These are phyloP conservation scores for Cichlasoma orientale DNA, from an alignment of 2,797 vertebrate genomes.

Conservation along the genomic window DNA sequence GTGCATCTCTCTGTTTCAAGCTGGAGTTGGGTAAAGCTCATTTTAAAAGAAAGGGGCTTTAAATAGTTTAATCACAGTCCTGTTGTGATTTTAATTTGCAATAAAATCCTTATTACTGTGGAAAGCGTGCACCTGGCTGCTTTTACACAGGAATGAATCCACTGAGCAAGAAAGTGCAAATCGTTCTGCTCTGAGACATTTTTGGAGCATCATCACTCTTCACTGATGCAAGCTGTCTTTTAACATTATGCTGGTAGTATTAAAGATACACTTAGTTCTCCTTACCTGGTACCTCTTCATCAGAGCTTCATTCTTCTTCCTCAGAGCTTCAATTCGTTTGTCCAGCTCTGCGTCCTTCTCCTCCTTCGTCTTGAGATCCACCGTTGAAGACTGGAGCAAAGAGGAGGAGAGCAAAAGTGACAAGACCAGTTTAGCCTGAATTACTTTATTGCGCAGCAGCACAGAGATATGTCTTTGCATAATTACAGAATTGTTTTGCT, in stretches of 20 bases:
- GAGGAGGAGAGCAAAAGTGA: not conserved
- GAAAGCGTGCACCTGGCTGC: not conserved
- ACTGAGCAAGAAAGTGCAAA: too few species aligned
- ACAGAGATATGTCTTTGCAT: too few species aligned
- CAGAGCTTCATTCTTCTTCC: constrained; percentile 92
- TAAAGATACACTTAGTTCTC: not conserved
- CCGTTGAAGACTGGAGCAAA: constrained; percentile 78
- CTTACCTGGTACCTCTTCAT: constrained; percentile 89
- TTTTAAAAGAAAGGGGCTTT: not conserved
- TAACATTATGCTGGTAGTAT: fast-evolving
- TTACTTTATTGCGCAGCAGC: not conserved
- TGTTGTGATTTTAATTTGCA: not conserved
- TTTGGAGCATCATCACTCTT: not conserved
- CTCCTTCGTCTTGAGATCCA: constrained; percentile 90
- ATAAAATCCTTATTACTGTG: not conserved
- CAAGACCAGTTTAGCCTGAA: not conserved
- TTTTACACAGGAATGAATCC: not conserved
- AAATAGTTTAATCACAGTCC: not conserved
- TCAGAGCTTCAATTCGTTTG: constrained; percentile 88
- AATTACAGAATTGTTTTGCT: not conserved
- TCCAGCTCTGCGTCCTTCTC: constrained; percentile 93
- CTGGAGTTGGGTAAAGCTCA: not conserved
- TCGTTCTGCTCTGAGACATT: not conserved
- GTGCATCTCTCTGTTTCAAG: not conserved
- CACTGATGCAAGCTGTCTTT: not conserved